Evolutionary conservation across 2,888 invertebrate genomes (phyloP), one percentile per base, ranked within the genome.

Genomic region (Drosophila lutescens): DNA sequence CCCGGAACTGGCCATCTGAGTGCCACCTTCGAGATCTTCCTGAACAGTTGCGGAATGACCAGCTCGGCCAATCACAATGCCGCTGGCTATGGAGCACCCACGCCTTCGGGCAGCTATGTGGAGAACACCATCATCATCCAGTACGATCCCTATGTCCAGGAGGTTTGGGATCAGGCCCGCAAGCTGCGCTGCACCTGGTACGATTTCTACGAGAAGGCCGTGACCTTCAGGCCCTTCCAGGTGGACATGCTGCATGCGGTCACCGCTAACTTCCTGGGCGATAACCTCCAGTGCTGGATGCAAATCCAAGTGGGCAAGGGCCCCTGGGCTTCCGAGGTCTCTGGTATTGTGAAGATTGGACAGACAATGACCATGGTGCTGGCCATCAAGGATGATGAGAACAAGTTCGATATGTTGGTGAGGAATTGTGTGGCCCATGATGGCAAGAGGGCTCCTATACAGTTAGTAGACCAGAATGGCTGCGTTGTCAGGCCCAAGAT

Each of bases 361-460:
- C 98, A 98, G 91, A 98, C 98, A 0, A 98, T 98, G 98, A 98
- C 98, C 12, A 98, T 98, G 98, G 98, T 98, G 12, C 93, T 98
- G 69, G 98, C 98, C 23, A 98, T 98, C 89, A 98, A 98, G 92
- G 98, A 98, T 84, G 98, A 98, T 86, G 98, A 98, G 92, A 98
- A 97, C 89, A 98, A 98, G 93, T 98, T 98, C 92, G 98, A 98
- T 89, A 98, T 98, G 98, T 92, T 98, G 76, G 98, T 98, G 38
- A 94, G 98, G 76, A 98, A 98, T 91, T 98, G 98, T 92, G 97
- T 98, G 23, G 98, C 98, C 43, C 98, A 98, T 90, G 98, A 98
- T 88, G 98, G 98, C 56, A 98, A 98, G 92, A 94, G 97, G 68
- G 97, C 97, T 40, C 98, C 98, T 5, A 98, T 98, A 80, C 97